Evolutionary conservation across 2,113 vertebrate genomes (phyloP).

Genomic region (Erythrolamprus reginae): DNA sequence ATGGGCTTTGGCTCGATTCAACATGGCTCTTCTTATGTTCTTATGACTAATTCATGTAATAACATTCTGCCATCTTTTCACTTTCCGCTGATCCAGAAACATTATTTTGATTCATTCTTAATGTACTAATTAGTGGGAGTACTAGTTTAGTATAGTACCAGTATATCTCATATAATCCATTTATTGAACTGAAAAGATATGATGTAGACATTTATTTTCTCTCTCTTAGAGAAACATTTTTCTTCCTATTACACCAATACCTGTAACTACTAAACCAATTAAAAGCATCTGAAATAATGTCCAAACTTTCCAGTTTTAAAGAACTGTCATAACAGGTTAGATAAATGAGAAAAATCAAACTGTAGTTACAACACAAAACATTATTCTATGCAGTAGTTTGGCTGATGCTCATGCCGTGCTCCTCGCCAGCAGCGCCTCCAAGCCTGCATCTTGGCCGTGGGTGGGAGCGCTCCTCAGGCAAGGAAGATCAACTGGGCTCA

Average conservation of each 20-base stretch:
- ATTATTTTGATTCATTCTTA: background rate
- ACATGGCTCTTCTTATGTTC: too few relatives aligned
- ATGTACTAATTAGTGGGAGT: background rate
- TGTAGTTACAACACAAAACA: background rate
- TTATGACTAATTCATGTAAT: background rate
- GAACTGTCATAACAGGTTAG: background rate
- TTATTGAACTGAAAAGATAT: background rate
- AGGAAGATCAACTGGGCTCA: background rate
- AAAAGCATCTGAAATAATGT: background rate
- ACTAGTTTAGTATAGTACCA: background rate
- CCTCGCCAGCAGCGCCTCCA: too few relatives aligned
- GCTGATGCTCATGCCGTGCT: too few relatives aligned
- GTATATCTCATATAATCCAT: background rate
- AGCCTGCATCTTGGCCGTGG: too few relatives aligned
- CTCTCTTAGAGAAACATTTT: background rate
- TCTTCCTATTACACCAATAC: background rate
- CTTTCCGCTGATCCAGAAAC: background rate
- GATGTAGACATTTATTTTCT: background rate
- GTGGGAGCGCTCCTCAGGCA: too few relatives aligned
- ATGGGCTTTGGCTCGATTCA: too few relatives aligned
- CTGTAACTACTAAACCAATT: background rate
- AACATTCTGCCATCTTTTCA: background rate
- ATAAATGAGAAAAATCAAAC: background rate
- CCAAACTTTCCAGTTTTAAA: background rate
- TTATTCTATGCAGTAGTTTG: background rate